Evolutionary conservation across 2,113 vertebrate species (phyloP).

Genomic region (Lampris megalopsis): DNA sequence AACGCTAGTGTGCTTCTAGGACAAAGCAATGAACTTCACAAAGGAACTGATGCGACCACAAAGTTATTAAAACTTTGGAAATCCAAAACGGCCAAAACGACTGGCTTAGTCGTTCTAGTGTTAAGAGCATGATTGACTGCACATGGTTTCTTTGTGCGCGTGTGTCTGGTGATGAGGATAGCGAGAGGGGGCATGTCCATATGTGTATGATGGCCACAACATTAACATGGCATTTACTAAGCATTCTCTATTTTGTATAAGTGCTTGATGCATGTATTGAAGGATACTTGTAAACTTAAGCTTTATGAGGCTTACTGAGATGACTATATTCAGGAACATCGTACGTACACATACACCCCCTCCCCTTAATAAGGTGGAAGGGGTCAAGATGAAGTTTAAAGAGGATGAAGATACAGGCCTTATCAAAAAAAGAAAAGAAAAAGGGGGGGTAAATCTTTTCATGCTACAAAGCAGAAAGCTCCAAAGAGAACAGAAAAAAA

Average conservation of each 20-base stretch:
- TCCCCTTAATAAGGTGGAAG: constrained; percentile 13
- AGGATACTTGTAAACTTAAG: neutral
- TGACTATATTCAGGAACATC: constrained; percentile 3
- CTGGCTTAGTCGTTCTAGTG: too few species aligned
- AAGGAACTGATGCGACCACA: too few species aligned
- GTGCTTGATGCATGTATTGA: neutral
- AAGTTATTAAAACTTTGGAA: too few species aligned
- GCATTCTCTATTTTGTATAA: neutral
- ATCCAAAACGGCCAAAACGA: too few species aligned
- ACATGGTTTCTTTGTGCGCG: neutral
- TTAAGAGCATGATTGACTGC: neutral
- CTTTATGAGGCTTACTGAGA: neutral
- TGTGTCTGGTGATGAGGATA: neutral
- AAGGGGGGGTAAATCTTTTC: constrained; percentile 33
- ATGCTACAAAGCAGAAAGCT: constrained; percentile 56
- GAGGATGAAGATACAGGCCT: constrained; percentile 42
- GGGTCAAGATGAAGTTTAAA: constrained; percentile 48
- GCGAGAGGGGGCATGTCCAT: neutral
- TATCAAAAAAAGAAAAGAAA: constrained; percentile 37
- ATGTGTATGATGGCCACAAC: neutral
- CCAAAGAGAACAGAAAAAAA: constrained; percentile 52
- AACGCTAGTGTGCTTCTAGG: too few species aligned
- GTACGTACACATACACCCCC: neutral
- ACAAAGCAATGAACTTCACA: too few species aligned
- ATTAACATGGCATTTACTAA: neutral